Evolutionary conservation across 2,888 invertebrate genomes (phyloP), one percentile per base, ranked within the genome.

Genomic region (Lumbricus terrestris): DNA sequence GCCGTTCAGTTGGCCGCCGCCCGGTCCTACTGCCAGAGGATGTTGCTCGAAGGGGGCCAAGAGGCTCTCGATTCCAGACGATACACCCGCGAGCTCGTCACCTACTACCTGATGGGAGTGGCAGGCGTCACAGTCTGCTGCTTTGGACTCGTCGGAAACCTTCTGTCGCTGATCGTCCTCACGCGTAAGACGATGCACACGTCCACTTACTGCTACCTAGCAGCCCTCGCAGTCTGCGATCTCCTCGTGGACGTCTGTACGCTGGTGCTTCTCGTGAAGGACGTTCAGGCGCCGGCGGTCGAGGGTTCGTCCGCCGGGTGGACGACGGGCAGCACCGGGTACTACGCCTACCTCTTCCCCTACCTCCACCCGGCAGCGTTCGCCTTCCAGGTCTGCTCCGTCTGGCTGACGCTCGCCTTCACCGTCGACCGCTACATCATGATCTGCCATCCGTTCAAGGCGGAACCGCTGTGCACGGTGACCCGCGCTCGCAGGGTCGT

Each of bases 391-490:
- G 94, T 94, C 90, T 94, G 93, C 0, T 94, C 94, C 40, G 93
- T 95, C 82, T 95, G 95, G 95, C 92, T 95, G 90, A 94, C 94
- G 0, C 91, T 94, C 33, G 94, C 94, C 13, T 95, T 95, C 92
- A 95, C 95, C 0, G 94, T 94, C n/a, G 94, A 95, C 91, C 93
- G 95, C 33, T 95, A 95, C 92, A 94, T 95, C 88, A 95, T 95
- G 95, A 95, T 95, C 47, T 95, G 95, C 90, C 95, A 95, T 90
- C 95, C 95, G 16, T 95, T 95, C 91, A 91, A 93, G 47, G 94
- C 95, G 0, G 94, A 94, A 90, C 92, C 93, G 33, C 93, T 94
- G 93, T 95, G 95, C 91, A 93, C 93, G 40, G 92, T 94, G 0
- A 92, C 92, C 5, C 91, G 94, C 4, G 94, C 95, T 0, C 91